These are phyloP conservation scores for Ceramica pisi DNA, from an alignment of 2,888 invertebrate genomes.

Conservation along the genomic window DNA sequence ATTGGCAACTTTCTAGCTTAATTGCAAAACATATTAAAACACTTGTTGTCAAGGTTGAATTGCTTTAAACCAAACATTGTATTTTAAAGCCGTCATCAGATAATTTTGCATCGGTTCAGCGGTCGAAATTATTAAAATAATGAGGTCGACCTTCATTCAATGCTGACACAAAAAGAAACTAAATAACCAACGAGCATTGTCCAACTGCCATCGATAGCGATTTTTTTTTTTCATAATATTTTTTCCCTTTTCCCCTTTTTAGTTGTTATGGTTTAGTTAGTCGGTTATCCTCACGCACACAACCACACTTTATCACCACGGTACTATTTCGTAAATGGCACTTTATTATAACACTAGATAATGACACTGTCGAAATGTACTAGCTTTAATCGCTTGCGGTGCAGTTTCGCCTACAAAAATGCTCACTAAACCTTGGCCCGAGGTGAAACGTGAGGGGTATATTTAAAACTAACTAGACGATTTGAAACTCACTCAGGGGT, in stretches of 20 bases:
- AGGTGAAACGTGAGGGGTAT: constrained; percentile 72
- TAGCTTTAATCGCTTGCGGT: constrained; percentile 80
- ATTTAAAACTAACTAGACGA: constrained; percentile 59
- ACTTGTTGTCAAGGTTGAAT: constrained; percentile 56
- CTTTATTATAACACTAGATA: constrained; percentile 74
- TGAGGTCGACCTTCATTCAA: constrained; percentile 80
- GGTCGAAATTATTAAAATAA: constrained; percentile 80
- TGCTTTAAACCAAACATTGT: constrained; percentile 54
- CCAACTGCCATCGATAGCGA: constrained; percentile 78
- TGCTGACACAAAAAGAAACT: constrained; percentile 69
- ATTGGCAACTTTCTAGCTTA: constrained; percentile 46
- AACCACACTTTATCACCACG: constrained; percentile 87
- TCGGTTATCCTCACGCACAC: constrained; percentile 84
- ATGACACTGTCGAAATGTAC: constrained; percentile 77
- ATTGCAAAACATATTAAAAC: constrained; percentile 43
- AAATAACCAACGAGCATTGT: constrained; percentile 60
- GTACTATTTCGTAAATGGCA: constrained; percentile 73
- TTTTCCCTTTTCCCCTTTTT: constrained; percentile 64
- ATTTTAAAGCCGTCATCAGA: constrained; percentile 61
- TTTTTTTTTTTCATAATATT: constrained; percentile 54
- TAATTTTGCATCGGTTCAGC: constrained; percentile 70
- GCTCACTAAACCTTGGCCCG: constrained; percentile 69
- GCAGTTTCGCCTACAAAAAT: constrained; percentile 71
- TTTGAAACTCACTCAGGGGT: constrained; percentile 13
- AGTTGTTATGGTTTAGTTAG: constrained; percentile 82